A percentile compares a stretch with the other conserved stretches of the same genome.
phyloP scores from a whole-genome alignment of 2,797 vertebrate genomes.

The Eulemur coronatus region DNA sequence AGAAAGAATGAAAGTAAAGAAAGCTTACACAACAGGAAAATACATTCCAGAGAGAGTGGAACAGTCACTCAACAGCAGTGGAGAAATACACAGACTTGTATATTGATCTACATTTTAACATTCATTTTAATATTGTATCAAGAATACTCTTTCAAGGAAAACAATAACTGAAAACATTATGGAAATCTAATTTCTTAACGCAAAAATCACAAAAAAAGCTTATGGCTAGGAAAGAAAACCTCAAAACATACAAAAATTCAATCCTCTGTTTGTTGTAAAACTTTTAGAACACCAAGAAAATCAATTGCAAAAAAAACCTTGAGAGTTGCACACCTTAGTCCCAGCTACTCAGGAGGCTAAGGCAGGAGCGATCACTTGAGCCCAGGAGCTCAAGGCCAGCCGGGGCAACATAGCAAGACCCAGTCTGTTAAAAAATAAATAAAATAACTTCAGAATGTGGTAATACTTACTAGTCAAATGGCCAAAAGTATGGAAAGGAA shows the following conservation, averaged over 20 bases:
- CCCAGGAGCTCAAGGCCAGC: neutral
- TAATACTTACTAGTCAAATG: neutral
- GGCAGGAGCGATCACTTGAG: neutral
- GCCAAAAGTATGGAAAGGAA: neutral
- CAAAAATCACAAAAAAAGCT: neutral
- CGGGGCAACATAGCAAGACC: neutral
- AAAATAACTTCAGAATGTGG: neutral
- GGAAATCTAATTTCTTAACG: neutral
- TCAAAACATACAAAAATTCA: neutral
- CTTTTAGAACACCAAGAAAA: neutral
- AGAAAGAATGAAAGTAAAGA: too few species aligned
- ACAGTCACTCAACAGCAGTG: too few species aligned
- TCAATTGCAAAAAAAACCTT: neutral
- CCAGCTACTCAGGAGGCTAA: neutral
- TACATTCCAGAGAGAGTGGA: too few species aligned
- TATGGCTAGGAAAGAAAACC: neutral
- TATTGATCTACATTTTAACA: neutral
- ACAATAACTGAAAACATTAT: neutral
- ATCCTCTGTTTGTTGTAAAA: neutral
- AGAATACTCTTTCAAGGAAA: neutral
- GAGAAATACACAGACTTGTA: too few species aligned
- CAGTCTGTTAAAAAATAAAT: neutral
- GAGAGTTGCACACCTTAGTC: neutral
- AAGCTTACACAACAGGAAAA: too few species aligned
- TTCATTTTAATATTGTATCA: neutral